phyloP scores from a whole-genome alignment of 2,888 invertebrate species.

The Trichogramma dendrolimi region DNA sequence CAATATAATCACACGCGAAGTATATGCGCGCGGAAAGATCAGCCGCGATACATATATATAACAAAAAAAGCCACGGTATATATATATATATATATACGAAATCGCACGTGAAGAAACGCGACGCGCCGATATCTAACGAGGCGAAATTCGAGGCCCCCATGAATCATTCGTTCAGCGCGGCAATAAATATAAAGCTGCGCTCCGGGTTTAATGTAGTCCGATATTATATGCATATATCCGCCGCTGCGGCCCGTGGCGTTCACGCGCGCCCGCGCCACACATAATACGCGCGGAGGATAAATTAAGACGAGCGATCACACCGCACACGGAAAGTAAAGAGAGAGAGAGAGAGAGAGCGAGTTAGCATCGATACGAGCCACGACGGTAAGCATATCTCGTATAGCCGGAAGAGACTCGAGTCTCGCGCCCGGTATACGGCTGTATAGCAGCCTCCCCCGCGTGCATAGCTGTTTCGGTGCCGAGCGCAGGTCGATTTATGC shows the following conservation, averaged over 20 bases:
- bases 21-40: slow-evolving; percentile 9
- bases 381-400: too few species aligned
- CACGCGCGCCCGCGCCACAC: too few species aligned
- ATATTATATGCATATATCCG: too few species aligned
- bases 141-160: slow-evolving; percentile 11
- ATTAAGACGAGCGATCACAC: slow-evolving; percentile 8
- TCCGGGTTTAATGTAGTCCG: background rate
- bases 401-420: too few species aligned
- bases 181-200: slow-evolving; percentile 13
- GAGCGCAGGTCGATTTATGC: too few species aligned
- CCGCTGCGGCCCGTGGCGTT: too few species aligned
- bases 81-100: background rate
- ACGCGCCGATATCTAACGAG: slow-evolving; percentile 4
- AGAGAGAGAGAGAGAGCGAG: background rate
- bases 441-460: too few species aligned
- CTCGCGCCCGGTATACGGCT: too few species aligned
- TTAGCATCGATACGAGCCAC: too few species aligned
- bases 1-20: too few species aligned
- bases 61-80: too few species aligned
- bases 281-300: slow-evolving; percentile 5
- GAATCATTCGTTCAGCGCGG: background rate
- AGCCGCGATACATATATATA: background rate
- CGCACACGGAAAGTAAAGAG: background rate
- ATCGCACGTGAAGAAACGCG: background rate
- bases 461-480: too few species aligned